Base-by-base conservation (phyloP, 2,888 invertebrate genomes). In the Pristionchus japonicus region DNA sequence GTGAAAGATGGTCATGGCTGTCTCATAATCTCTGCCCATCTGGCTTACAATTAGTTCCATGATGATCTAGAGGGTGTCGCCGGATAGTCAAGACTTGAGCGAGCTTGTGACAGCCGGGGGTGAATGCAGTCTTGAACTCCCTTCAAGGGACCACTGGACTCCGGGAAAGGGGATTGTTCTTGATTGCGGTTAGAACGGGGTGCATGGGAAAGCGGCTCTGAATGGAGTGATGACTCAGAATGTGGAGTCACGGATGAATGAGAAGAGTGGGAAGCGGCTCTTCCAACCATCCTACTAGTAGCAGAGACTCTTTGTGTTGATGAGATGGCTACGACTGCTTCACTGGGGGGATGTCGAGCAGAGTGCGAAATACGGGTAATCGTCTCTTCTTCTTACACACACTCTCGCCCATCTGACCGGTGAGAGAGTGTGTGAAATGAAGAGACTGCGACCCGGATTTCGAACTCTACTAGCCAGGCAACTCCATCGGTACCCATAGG, bases 61-160 rank as follows among this genome's bases (percentile, higher is more conserved):
- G 47, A 80, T 80, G n/a, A 80, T 15, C 47, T 80, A 1, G 0
- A 47, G 47, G 0, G 43, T 20, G 3, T 80, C 80, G 11, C 34
- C 80, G 0, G n/a, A 6, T 17, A 80, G 80, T n/a, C 80, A 80
- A 17, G 43, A 47, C 43, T 80, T 80, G n/a, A 80, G 80, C 80
- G 4, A 80, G 13, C n/a, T 80, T 80, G 15, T 80, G 80, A 9
- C 80, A 80, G 0, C 80, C 80, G 1, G 80, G 80, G 20, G 43
- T 1, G 47, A 80, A 80, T 1, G 43, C 40, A 13, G 80, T 15
- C 27, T 80, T 80, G 80, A 80, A 80, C n/a, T n/a, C n/a, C n/a
- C n/a, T n/a, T n/a, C n/a, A n/a, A n/a, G n/a, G n/a, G n/a, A n/a
- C n/a, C n/a, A n/a, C n/a, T n/a, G n/a, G n/a, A n/a, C n/a, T n/a